Evolutionary conservation across 2,888 invertebrate species (phyloP), one percentile per base, ranked within the genome.

Genomic region (Agelastica alni): DNA sequence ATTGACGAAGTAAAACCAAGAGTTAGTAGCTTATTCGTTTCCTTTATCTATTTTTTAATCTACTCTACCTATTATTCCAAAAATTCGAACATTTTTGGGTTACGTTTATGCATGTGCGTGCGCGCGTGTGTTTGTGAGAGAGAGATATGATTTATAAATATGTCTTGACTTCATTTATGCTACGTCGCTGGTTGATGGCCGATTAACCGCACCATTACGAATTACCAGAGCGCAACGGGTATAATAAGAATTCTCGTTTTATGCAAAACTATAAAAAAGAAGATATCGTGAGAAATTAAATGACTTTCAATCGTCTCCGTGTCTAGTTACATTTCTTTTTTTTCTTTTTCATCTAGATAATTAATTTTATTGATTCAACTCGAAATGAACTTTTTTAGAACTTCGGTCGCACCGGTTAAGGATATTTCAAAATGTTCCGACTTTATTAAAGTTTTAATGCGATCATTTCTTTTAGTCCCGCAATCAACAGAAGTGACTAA

Each of bases 241-340:
- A 18, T 47, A 47, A 47, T 39, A 37, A 47, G 47, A 47, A 47
- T 47, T 17, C 17, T 39, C 47, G 30, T 39, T 47, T 18, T 28
- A 34, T 45, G 45, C 34, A 45, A 45, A 45, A 34, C 22, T n/a
- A 20, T 45, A 45, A 45, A 45, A 45, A 45, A 14, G 13, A 45
- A 45, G 45, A 45, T 45, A 20, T 31, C 22, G 32, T 20, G 31
- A 32, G 44, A 32, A 44, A 20, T 20, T 18, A 20, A 34, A 45
- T 18, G 10, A 7, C 31, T 31, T 31, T 31, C 31, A 12, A 31
- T 28, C 3, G 13, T 14, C 13, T 34, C 4, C 9, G 16, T 7
- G 9, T n/a, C 9, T n/a, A n/a, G n/a, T n/a, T n/a, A n/a, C n/a
- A n/a, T 16, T 34, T 34, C 14, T 9, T 16, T 10, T n/a, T 5